A percentile compares a stretch with the other conserved stretches of the same genome.
Conservation (phyloP, 2,797 vertebrate genomes). For the Sphenodon punctatus region DNA sequence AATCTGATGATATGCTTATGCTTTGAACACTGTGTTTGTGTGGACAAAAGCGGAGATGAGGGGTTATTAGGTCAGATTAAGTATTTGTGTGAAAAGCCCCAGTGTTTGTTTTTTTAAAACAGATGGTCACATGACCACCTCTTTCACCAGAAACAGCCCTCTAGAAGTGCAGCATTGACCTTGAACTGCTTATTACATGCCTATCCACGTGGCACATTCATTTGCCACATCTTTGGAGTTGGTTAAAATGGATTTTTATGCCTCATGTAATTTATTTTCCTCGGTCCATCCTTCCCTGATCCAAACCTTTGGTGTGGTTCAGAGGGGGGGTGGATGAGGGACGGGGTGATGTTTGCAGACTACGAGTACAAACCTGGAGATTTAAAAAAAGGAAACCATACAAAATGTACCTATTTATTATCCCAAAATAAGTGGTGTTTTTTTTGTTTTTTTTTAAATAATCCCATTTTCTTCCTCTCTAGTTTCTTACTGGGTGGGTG, state of each 20-base stretch:
- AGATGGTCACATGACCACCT: neutral
- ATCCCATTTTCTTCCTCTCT: too few species aligned
- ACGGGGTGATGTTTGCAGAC: constrained; percentile 64
- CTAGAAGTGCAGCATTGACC: neutral
- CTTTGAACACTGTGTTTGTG: too few species aligned
- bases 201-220: neutral
- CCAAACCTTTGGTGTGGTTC: constrained; percentile 36
- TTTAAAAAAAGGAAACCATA: constrained; percentile 76
- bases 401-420: constrained; percentile 76
- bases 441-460: too few species aligned
- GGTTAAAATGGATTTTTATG: constrained; percentile 22
- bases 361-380: constrained; percentile 63
- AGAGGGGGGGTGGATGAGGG: constrained; percentile 34
- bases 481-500: too few species aligned
- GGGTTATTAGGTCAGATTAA: too few species aligned
- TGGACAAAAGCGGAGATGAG: too few species aligned
- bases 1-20: too few species aligned
- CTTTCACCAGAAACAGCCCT: neutral
- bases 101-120: neutral
- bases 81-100: too few species aligned
- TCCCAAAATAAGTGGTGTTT: constrained; percentile 78
- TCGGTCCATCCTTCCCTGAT: constrained; percentile 15
- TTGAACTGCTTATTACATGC: neutral
- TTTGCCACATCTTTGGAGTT: constrained; percentile 43
- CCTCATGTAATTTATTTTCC: constrained; percentile 35